Evolutionary conservation across 2,797 vertebrate species (phyloP), one percentile per base, ranked within the genome.

Genomic region (Artibeus lituratus): DNA sequence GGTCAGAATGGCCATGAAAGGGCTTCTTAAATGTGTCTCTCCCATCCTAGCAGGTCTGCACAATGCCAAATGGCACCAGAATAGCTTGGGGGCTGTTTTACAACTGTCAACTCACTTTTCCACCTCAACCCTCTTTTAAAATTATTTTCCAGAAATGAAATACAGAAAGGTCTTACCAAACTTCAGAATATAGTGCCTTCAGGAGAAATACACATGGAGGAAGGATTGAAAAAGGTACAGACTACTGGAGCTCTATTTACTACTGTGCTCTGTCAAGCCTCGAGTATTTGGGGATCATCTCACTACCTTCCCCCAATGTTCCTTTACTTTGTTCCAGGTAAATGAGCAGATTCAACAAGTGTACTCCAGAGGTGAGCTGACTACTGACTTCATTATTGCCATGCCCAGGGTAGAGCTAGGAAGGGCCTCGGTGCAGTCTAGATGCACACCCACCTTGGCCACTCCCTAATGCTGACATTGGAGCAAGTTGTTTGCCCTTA

Each of bases 181-280:
- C 98, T 99, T 92, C 97, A 91, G 67, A 95, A 92, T 14, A 98
- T 99, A 87, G 96, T 99, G 83, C 99, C 99, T 59, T 98, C 98
- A 95, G 99, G 99, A 98, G 98, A 99, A 97, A 99, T 99, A 0
- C 98, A 98, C 95, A 99, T 99, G 99, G 99, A 99, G 88, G 98
- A 99, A 96, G 99, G 99, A 97, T 97, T 99, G 97, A 98, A 98
- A 97, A 99, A 98, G 99, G 99, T 99, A 98, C 93, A 70, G 14
- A n/a, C 55, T 42, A 3, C 37, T 67, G 10, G 47, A 35, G 35
- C 53, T 89, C 6, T 29, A 91, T 77, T 87, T 35, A 69, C 90
- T 35, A 69, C 90, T 87, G 44, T 69, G 44, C 21, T 4, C 2
- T 69, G 4, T 0, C 49, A 96, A 91, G 32, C 90, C 59, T 94